phyloP scores from a whole-genome alignment of 2,797 vertebrate species.

The Cirrhinus molitorella region DNA sequence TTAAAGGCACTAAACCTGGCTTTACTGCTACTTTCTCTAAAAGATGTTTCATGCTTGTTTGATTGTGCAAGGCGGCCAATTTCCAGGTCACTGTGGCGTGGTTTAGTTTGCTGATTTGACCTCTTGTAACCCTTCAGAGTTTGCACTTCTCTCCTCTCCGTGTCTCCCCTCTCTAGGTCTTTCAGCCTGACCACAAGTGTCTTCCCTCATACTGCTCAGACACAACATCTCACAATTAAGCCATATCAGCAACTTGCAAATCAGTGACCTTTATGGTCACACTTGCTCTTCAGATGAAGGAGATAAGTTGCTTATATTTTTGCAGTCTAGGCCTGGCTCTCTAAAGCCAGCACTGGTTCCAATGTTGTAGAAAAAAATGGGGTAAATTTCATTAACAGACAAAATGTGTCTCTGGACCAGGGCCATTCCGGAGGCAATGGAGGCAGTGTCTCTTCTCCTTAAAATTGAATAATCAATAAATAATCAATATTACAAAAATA shows the following conservation, averaged over 20 bases:
- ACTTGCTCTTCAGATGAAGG: slow-evolving; percentile 19
- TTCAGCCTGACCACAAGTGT: slow-evolving; percentile 51
- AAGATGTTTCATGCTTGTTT: slow-evolving; percentile 9
- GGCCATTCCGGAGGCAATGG: too few relatives aligned
- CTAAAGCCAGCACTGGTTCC: not conserved
- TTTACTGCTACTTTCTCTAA: not conserved
- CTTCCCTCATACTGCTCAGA: slow-evolving; percentile 38
- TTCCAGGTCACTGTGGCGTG: slow-evolving; percentile 1
- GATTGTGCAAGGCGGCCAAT: not conserved
- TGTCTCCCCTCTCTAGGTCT: slow-evolving; percentile 13
- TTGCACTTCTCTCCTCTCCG: slow-evolving; percentile 28
- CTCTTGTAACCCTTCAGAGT: slow-evolving; percentile 31
- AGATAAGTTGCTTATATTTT: not conserved
- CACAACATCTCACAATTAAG: slow-evolving; percentile 50
- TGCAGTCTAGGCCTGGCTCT: not conserved
- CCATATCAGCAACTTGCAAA: slow-evolving; percentile 38
- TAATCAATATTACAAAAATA: too few relatives aligned
- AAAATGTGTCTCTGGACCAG: too few relatives aligned
- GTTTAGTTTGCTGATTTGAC: slow-evolving; percentile 41
- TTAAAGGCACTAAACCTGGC: not conserved
- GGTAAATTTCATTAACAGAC: not conserved
- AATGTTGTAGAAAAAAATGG: not conserved
- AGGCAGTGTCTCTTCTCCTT: too few relatives aligned
- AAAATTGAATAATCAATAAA: too few relatives aligned
- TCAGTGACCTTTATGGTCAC: slow-evolving; percentile 36